Evolutionary conservation across 1,140 invertebrate species (phyloP), one percentile per base, ranked within the genome.

Genomic region (Helicoverpa armigera): DNA sequence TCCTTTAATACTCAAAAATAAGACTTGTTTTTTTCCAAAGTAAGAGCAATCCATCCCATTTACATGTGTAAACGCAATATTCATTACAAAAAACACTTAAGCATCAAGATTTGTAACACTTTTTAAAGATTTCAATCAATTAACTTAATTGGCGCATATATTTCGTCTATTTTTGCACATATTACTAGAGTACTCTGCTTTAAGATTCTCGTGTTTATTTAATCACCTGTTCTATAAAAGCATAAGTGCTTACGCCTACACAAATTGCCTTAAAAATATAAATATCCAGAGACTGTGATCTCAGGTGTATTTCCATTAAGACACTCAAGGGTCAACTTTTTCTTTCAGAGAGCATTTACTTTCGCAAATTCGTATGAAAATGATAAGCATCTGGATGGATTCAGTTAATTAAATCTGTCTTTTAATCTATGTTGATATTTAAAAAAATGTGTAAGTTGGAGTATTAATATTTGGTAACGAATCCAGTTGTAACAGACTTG

Each of bases 281-380:
- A 23, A 18, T 58, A 13, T n/a, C 5, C 5, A 43, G 9, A 48
- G 11, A 65, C 61, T n/a, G 61, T 14, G 2, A 65, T 16, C 13
- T 65, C 13, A 65, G 61, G 61, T 65, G 35, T 65, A 65, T 65
- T 65, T 48, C 61, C 29, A 65, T 65, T 65, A 65, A 65, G 61
- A 65, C 11, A n/a, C 9, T 48, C 61, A 9, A 31, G n/a, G 61
- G 61, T 65, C 61, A 65, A 65, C 31, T 65, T 65, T 16, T 43
- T 43, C 61, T 65, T 48, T 43, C 14, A 48, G 48, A 43, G 61
- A 65, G n/a, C 61, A 48, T 65, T 65, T 43, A 65, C 35, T 65
- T 65, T 65, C 35, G 31, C 61, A 65, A 65, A 65, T 65, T 65
- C 31, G 31, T 65, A 65, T 65, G 31, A 65, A 65, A 43, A 65